Conservation (phyloP, 2,888 invertebrate species). For the Patella caerulea region DNA sequence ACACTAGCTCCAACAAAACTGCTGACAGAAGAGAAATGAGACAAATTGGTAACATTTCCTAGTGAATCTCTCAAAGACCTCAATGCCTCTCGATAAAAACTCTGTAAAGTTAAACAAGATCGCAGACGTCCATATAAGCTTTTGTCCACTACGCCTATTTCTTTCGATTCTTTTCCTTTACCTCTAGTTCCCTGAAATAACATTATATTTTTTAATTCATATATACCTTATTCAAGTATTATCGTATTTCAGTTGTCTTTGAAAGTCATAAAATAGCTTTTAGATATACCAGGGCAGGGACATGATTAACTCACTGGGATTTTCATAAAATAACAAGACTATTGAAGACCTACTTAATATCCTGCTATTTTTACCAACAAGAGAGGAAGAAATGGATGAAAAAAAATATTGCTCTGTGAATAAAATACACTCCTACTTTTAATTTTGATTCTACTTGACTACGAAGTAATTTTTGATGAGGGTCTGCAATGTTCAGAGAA, state of each 20-base stretch:
- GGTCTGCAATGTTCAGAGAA: conserved; percentile 41
- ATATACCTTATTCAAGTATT: too few species aligned
- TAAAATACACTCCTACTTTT: conserved; percentile 44
- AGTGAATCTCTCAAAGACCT: conserved; percentile 60
- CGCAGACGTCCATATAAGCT: conserved; percentile 63
- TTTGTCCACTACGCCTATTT: conserved; percentile 54
- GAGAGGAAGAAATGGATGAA: neutral
- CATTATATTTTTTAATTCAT: neutral
- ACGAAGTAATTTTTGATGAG: conserved; percentile 55
- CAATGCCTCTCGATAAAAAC: conserved; percentile 64
- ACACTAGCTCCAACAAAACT: conserved; percentile 53
- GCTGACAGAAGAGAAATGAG: conserved; percentile 66
- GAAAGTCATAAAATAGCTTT: too few species aligned
- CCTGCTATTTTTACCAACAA: too few species aligned
- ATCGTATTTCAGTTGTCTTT: too few species aligned
- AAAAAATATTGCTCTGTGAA: neutral
- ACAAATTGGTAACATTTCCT: conserved; percentile 61
- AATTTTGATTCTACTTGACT: conserved; percentile 62
- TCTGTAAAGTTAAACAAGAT: conserved; percentile 64
- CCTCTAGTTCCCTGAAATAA: conserved; percentile 38
- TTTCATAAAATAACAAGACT: too few species aligned
- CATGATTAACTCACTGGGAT: too few species aligned
- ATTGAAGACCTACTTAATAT: too few species aligned
- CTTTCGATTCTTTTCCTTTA: conserved; percentile 53
- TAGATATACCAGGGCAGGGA: too few species aligned